A percentile compares a stretch with the other conserved stretches of the same genome.
Evolutionary conservation across 2,888 invertebrate species (phyloP).

Genomic region (Julus scanicus): DNA sequence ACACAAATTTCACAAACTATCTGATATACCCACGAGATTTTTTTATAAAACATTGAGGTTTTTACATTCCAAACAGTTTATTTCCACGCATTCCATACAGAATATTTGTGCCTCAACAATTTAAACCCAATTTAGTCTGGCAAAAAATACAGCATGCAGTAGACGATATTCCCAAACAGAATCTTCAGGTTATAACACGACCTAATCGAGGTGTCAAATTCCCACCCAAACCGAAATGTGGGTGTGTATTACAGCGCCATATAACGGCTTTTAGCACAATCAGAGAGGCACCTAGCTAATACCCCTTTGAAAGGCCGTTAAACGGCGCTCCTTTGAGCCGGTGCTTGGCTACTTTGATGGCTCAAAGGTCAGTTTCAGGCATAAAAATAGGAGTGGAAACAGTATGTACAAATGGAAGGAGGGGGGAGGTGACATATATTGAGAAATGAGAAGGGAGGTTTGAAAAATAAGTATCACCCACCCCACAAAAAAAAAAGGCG

Average conservation of each 20-base stretch:
- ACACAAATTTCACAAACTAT: too few relatives aligned
- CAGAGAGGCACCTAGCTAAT: background rate
- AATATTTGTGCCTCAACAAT: too few relatives aligned
- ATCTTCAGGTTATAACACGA: too few relatives aligned
- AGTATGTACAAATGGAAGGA: conserved; percentile 41
- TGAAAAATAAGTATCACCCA: background rate
- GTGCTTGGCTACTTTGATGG: conserved; percentile 1
- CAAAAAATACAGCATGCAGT: too few relatives aligned
- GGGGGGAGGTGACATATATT: background rate
- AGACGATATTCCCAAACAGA: too few relatives aligned
- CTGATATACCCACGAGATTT: too few relatives aligned
- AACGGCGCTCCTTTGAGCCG: conserved; percentile 27
- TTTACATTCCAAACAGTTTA: too few relatives aligned
- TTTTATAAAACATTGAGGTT: too few relatives aligned
- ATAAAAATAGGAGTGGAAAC: conserved; percentile 29
- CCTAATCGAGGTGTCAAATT: too few relatives aligned
- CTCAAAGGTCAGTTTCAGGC: conserved; percentile 46
- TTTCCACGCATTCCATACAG: too few relatives aligned
- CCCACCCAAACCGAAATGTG: background rate
- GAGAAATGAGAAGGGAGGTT: conserved; percentile 29
- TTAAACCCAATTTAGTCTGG: too few relatives aligned
- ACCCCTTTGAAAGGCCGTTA: conserved; percentile 19
- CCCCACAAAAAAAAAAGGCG: background rate
- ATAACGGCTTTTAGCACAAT: conserved; percentile 2
- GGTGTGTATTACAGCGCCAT: conserved; percentile 11